Percentiles rank a stretch among this genome's conserved stretches.
These are phyloP conservation scores for Sminthurides aquaticus DNA, from an alignment of 2,888 invertebrate genomes.

Conservation along the genomic window DNA sequence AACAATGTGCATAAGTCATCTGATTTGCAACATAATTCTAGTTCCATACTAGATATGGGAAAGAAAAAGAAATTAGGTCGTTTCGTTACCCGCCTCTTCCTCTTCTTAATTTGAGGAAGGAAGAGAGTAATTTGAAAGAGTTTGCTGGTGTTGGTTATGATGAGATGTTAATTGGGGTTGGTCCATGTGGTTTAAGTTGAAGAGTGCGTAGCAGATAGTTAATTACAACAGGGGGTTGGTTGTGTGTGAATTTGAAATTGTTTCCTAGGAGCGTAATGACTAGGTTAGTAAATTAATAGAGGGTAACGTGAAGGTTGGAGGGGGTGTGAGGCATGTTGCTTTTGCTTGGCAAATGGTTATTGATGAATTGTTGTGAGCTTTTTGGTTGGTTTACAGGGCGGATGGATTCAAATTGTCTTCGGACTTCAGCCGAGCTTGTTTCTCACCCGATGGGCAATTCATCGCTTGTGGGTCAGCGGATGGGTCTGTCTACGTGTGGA, in stretches of 20 bases:
- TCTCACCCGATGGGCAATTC: constrained; percentile 83
- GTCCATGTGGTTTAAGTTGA: background rate
- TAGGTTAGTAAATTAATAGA: background rate
- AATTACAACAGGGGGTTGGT: background rate
- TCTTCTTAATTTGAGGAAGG: background rate
- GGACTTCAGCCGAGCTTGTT: constrained; percentile 87
- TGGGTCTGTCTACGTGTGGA: constrained; percentile 89
- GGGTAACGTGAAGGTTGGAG: too few relatives aligned
- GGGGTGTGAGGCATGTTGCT: too few relatives aligned
- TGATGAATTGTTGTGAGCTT: too few relatives aligned
- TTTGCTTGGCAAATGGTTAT: too few relatives aligned
- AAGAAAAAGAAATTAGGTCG: constrained; percentile 7
- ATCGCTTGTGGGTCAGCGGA: constrained; percentile 87
- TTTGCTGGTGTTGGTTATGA: background rate
- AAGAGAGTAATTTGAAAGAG: background rate
- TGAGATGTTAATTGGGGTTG: constrained; percentile 1
- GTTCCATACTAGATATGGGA: too few relatives aligned
- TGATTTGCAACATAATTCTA: too few relatives aligned
- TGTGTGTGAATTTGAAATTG: background rate
- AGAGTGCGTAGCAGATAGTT: background rate
- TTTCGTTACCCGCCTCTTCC: constrained; percentile 7
- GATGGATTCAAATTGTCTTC: constrained; percentile 92
- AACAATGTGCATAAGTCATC: too few relatives aligned
- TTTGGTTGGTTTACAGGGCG: constrained; percentile 55
- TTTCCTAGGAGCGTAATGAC: background rate